Evolutionary conservation across 2,113 vertebrate species (phyloP), one percentile per base, ranked within the genome.

Genomic region (Donacobius atricapilla): DNA sequence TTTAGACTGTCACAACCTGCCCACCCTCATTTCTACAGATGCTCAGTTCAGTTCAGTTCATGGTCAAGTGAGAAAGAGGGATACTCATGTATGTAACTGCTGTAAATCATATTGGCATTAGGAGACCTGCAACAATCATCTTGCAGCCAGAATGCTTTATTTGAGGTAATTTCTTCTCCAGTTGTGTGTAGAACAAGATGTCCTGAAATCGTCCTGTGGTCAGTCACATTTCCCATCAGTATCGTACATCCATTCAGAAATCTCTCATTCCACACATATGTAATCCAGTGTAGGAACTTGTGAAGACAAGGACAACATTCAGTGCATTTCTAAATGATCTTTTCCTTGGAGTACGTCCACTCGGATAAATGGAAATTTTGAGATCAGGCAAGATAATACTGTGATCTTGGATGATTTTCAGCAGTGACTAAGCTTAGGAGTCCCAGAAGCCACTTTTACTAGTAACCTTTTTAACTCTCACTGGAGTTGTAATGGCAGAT

Each of bases 381-480:
- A 65, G 22, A 80, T 77, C 37, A 50, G 42, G 66, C 85, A 86
- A 70, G 50, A 82, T 44, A 75, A 63, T 33, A 60, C 1, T 51
- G 51, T 12, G 2, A 56, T 79, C 54, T 90, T 86, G 76, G 90
- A 90, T 85, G 66, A 66, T 33, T 72, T 60, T 73, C 82, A 94
- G 50, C 75, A 83, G 23, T 88, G 88, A 93, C 82, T 86, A 83
- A 95, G 75, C 37, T 83, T 22, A n/a, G 76, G 79, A 92, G 71
- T 80, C 82, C 71, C 88, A 90, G 68, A 92, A 90, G 79, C 11
- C 73, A 50, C 70, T 95, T 85, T 37, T 79, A 48, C 75, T 50
- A 54, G 63, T 92, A 83, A 95, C 68, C 75, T 90, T 90, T 88
- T 24, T 23, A 93, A 88, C 18, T 92, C 88, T 88, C 79, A 9